phyloP scores from a whole-genome alignment of 2,888 invertebrate species.

The Tolmerus cingulatus region DNA sequence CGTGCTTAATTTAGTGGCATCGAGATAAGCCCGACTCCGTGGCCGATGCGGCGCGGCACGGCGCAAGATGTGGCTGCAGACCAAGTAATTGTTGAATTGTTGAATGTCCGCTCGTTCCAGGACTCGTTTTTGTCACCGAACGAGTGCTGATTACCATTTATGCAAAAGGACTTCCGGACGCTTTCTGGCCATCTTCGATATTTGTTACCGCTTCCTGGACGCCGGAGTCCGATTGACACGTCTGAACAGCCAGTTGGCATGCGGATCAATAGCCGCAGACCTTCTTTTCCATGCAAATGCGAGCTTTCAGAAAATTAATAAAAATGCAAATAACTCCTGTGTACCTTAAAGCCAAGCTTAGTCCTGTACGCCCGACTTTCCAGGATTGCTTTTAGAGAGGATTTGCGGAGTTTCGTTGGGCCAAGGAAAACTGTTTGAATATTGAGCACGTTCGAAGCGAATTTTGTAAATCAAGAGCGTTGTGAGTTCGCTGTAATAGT shows the following conservation, averaged over 20 bases:
- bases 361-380: background rate
- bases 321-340: constrained; percentile 31
- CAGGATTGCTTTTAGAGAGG: background rate
- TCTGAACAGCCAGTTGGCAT: background rate
- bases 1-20: constrained; percentile 49
- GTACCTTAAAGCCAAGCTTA: background rate
- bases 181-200: background rate
- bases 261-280: constrained; percentile 15
- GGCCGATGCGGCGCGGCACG: background rate
- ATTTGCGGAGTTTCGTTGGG: background rate
- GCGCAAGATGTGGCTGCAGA: background rate
- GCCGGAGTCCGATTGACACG: background rate
- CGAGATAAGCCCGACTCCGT: constrained; percentile 43
- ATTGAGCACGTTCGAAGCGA: background rate
- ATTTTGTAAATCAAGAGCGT: background rate
- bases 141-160: constrained; percentile 22
- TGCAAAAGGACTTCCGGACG: background rate
- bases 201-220: background rate
- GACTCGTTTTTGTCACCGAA: constrained; percentile 8
- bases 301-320: constrained; percentile 18
- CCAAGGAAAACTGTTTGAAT: background rate
- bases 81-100: constrained; percentile 22
- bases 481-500: background rate
- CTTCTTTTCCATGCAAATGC: constrained; percentile 20
- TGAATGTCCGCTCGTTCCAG: background rate